Evolutionary conservation across 2,888 invertebrate species (phyloP), one percentile per base, ranked within the genome.

Genomic region (Ennomos erosarius): DNA sequence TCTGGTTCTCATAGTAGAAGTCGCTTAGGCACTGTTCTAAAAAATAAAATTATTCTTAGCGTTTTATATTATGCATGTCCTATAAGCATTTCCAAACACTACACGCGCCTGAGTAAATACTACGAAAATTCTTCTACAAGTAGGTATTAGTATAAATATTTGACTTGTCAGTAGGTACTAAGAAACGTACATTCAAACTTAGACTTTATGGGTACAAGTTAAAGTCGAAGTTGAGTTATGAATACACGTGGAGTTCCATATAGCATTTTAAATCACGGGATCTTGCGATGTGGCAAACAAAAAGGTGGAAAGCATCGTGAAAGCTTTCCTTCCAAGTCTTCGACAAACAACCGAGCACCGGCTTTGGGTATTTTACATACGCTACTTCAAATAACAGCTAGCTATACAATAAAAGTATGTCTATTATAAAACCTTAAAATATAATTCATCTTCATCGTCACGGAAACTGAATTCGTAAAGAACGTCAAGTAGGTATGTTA

Each of bases 271-370:
- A 81, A 74, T 73, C 72, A 67, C 60, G 69, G 69, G 49, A 68
- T 71, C 72, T 74, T 70, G 65, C 59, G 66, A 80, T 77, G 79
- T 74, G 74, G 74, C 80, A 78, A 81, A 83, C 82, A 84, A 78
- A 84, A 84, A 84, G 79, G 80, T 79, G 73, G 71, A 72, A 79
- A 72, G 72, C 76, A 72, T 78, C 76, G 82, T 78, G 78, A 84
- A 85, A 85, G 86, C 83, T 83, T 84, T 81, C 69, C 69, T 79
- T 75, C 71, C 77, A 79, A 85, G 83, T 81, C 79, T 69, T 79
- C 72, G 63, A 82, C 78, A 87, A 87, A 87, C 84, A 85, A 76
- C 75, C 79, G 71, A 70, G 74, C 71, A 67, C 67, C 66, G 78
- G 78, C 80, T 82, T 76, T 71, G 70, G 73, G 61, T 59, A 65